A percentile compares a stretch with the other conserved stretches of the same genome.
Conservation (phyloP, 2,888 invertebrate species). For the Allygus modestus region DNA sequence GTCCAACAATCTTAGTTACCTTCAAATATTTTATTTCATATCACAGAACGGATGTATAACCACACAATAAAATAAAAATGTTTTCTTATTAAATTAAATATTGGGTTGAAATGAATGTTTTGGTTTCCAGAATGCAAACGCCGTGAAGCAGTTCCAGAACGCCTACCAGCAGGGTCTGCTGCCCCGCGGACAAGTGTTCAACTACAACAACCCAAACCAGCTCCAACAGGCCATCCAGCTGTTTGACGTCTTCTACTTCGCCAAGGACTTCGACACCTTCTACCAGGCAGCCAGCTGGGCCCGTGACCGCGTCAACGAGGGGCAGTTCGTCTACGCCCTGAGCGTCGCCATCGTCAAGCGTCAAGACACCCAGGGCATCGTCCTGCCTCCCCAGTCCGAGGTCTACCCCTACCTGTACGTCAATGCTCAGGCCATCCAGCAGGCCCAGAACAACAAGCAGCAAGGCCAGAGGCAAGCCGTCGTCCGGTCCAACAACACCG, state of each 20-base stretch:
- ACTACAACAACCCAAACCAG: constrained; percentile 80
- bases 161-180: constrained; percentile 78
- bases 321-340: constrained; percentile 79
- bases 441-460: constrained; percentile 61
- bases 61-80: no score
- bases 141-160: constrained; percentile 78
- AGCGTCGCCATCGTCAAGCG: constrained; percentile 78
- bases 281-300: constrained; percentile 79
- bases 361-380: constrained; percentile 76
- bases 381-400: constrained; percentile 79
- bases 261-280: constrained; percentile 85
- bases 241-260: constrained; percentile 82
- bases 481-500: constrained; percentile 48
- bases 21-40: no score
- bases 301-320: constrained; percentile 77
- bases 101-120: no score
- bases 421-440: constrained; percentile 68
- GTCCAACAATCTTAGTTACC: no score
- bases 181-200: constrained; percentile 79
- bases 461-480: constrained; percentile 59
- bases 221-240: constrained; percentile 81
- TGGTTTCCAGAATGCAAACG: constrained; percentile 76
- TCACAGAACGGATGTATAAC: no score
- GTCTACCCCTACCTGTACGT: constrained; percentile 75
- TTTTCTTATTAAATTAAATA: no score